Evolutionary conservation across 1,140 invertebrate species (phyloP), one percentile per base, ranked within the genome.

Genomic region (Ceratina japonica): DNA sequence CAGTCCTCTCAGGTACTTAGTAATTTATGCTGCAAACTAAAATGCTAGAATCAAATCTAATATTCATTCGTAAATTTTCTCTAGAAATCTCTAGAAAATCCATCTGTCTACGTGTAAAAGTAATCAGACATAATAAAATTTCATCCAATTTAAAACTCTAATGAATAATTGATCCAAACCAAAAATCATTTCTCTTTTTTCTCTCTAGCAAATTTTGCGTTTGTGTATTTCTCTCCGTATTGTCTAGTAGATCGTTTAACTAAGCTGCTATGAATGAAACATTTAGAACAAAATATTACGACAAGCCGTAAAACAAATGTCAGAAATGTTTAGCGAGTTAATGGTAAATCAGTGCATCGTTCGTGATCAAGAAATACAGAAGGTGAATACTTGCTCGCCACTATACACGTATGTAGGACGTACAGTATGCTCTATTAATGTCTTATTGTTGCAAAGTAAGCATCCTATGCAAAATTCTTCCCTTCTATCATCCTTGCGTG

Each of bases 1-100:
- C 51, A 81, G 75, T 84, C 68, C 59, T 79, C 62, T 65, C 72
- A 86, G 71, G 84, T 84, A 87, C 59, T 78, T 84, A 81, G 79
- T 66, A 24, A 83, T 80, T 74, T 64, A 71, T 86, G 80, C 61
- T 59, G 61, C 62, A 69, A 87, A 87, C 66, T 58, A 84, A 84
- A 76, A 85, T 83, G 51, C 27, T 76, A 80, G n/a, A 80, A 37
- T 54, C 73, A 70, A 69, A 20, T 77, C 24, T 70, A 79, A 80
- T 52, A 59, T 80, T 27, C 51, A 54, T 54, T 73, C 63, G 56
- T 7, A 81, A 77, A 75, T 72, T 77, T 73, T 62, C 54, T 73
- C 62, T 22, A 81, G 52, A 81, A 81, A 73, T 73, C 73, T 76
- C 68, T 76, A 54, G 49, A 69, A 80, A 74, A 65, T 58, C 15